Conservation (phyloP, 2,888 invertebrate species). For the Didymodactylos carnosus region DNA sequence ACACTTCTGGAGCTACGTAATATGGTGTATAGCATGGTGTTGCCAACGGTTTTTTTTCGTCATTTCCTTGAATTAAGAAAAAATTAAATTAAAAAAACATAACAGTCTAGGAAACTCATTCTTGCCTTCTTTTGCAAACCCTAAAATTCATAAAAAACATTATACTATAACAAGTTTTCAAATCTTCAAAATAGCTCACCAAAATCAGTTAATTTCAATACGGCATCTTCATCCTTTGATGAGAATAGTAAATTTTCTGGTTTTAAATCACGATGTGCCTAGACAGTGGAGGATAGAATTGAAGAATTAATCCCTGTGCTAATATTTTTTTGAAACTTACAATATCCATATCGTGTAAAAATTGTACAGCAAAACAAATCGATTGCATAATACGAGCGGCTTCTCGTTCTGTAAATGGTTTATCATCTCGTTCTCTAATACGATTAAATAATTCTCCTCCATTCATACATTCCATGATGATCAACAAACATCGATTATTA, state of each 20-base stretch:
- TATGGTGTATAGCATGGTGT: constrained; percentile 14
- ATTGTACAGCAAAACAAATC: constrained; percentile 79
- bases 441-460: constrained; percentile 13
- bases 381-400: constrained; percentile 85
- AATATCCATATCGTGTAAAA: constrained; percentile 75
- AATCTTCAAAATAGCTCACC: too few relatives aligned
- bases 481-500: constrained; percentile 62
- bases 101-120: constrained; percentile 41
- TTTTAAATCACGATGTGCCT: constrained; percentile 40
- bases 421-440: constrained; percentile 1
- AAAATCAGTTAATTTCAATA: constrained; percentile 88
- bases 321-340: constrained; percentile 50
- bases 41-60: not conserved
- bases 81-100: not conserved
- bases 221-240: constrained; percentile 42
- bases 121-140: constrained; percentile 84
- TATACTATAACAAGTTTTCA: too few relatives aligned
- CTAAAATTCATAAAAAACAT: too few relatives aligned
- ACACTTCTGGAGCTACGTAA: constrained; percentile 54
- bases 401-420: constrained; percentile 40
- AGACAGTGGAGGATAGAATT: not conserved
- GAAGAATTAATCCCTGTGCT: too few relatives aligned
- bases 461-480: constrained; percentile 70
- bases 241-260: constrained; percentile 71
- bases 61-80: not conserved